Base-by-base conservation (phyloP, 2,113 vertebrate genomes). In the Jaculus jaculus region DNA sequence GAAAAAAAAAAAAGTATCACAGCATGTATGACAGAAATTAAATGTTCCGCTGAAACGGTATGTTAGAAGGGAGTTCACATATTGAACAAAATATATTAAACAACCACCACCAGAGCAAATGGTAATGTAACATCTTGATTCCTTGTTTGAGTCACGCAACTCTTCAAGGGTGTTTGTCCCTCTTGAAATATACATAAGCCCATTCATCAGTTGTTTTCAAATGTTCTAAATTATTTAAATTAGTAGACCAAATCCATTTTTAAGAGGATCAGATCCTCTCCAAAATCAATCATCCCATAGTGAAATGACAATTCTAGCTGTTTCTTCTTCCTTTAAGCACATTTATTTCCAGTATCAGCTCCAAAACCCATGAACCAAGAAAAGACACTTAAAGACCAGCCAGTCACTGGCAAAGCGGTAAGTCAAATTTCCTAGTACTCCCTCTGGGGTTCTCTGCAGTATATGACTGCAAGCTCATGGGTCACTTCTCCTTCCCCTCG, bases 161-260 rank as follows among this genome's bases (percentile, higher is more conserved):
- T 58, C 34, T 47, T 93, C 34, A 69, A 89, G n/a, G n/a, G n/a
- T n/a, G 28, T 47, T 88, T 42, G 54, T 68, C 8, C 60, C 16
- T 16, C 77, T 69, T 90, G 42, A 96, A 93, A 90, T 37, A 72
- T 9, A 91, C n/a, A 87, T 68, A 91, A 71, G 84, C 71, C 42
- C 10, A 80, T 68, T 78, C 63, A 23, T 88, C 51, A 20, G 7
- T 47, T 86, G 30, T 72, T 84, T 95, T 77, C 34, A 65, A 85
- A 83, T 34, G 20, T 34, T 91, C 24, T 92, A 24, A 94, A 78
- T 68, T 87, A 74, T 89, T 89, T 93, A 54, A 87, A 83, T 94
- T 79, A 89, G 18, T 58, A 47, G 3, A 84, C 32, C 26, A 91
- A 87, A 93, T 89, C 32, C 77, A 87, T 78, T 87, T 89, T 80